These are phyloP conservation scores for Amphibalanus amphitrite DNA, from an alignment of 1,140 invertebrate species.

Conservation along the genomic window DNA sequence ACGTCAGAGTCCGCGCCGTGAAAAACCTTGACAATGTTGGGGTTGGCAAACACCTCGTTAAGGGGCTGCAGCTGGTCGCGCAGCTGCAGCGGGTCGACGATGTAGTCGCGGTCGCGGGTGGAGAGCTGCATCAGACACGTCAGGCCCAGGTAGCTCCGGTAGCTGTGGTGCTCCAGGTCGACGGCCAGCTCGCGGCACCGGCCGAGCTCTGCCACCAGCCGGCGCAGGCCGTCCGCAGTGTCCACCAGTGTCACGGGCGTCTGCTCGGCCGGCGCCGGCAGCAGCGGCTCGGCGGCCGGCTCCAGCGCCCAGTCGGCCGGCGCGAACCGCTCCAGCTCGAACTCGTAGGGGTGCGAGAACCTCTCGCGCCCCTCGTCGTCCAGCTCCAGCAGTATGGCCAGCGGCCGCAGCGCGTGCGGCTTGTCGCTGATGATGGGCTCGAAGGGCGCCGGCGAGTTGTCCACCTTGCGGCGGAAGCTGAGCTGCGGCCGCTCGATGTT, in stretches of 20 bases:
- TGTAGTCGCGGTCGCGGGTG: slow-evolving; percentile 64
- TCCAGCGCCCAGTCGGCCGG: slow-evolving; percentile 14
- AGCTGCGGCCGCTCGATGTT: slow-evolving; percentile 65
- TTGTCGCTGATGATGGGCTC: slow-evolving; percentile 66
- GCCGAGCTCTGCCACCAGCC: slow-evolving; percentile 45
- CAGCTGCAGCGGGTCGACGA: slow-evolving; percentile 72
- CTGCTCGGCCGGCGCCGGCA: slow-evolving; percentile 17
- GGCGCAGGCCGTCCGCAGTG: slow-evolving; percentile 41
- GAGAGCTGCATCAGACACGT: slow-evolving; percentile 93
- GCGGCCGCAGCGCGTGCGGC: slow-evolving; percentile 67
- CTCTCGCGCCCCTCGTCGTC: slow-evolving; percentile 35
- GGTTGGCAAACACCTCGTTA: slow-evolving; percentile 84
- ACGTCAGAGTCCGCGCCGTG: slow-evolving; percentile 84
- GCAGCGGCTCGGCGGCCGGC: slow-evolving; percentile 17
- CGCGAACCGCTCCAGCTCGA: slow-evolving; percentile 48
- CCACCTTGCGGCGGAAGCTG: slow-evolving; percentile 65
- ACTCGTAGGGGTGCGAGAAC: slow-evolving; percentile 75
- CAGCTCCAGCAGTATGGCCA: slow-evolving; percentile 49
- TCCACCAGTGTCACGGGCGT: slow-evolving; percentile 33
- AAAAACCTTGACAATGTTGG: slow-evolving; percentile 69
- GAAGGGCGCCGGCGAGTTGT: slow-evolving; percentile 58
- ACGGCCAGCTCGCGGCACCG: slow-evolving; percentile 55
- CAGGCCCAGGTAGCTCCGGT: slow-evolving; percentile 61
- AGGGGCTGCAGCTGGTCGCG: slow-evolving; percentile 62
- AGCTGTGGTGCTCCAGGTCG: slow-evolving; percentile 79